Percentiles rank a stretch among this genome's conserved stretches.
Conservation (phyloP, 2,888 invertebrate species). For the Sturmia bella region DNA sequence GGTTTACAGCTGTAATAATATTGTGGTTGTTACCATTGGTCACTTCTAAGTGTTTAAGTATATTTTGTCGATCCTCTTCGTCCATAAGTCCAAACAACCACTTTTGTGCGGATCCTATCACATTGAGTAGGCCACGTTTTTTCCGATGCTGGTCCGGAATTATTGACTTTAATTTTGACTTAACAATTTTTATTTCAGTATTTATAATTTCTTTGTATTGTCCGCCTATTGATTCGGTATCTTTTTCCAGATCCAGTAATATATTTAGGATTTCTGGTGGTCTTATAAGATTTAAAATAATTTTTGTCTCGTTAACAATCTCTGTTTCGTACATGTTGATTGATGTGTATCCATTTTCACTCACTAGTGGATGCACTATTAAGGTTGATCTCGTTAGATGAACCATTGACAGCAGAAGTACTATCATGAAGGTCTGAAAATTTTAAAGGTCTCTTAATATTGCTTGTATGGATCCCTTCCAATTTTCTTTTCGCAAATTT, state of each 20-base stretch:
- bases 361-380: conserved; percentile 1
- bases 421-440: too few relatives aligned
- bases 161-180: background rate
- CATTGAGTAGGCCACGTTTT: background rate
- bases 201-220: background rate
- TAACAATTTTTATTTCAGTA: background rate
- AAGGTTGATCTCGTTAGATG: background rate
- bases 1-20: too few relatives aligned
- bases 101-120: background rate
- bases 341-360: conserved; percentile 5
- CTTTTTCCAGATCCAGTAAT: background rate
- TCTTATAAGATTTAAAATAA: background rate
- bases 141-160: background rate
- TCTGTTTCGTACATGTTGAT: conserved; percentile 5
- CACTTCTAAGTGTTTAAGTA: too few relatives aligned
- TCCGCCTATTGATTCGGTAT: background rate
- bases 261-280: background rate
- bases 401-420: too few relatives aligned
- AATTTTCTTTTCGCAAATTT: too few relatives aligned
- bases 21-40: too few relatives aligned
- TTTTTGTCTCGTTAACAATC: background rate
- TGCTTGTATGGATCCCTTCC: too few relatives aligned
- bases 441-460: conserved; percentile 2
- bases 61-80: background rate
- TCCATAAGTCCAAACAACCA: background rate